A percentile compares a stretch with the other conserved stretches of the same genome.
Evolutionary conservation across 2,797 vertebrate genomes (phyloP).

Genomic region (Phataginus tetradactyla): DNA sequence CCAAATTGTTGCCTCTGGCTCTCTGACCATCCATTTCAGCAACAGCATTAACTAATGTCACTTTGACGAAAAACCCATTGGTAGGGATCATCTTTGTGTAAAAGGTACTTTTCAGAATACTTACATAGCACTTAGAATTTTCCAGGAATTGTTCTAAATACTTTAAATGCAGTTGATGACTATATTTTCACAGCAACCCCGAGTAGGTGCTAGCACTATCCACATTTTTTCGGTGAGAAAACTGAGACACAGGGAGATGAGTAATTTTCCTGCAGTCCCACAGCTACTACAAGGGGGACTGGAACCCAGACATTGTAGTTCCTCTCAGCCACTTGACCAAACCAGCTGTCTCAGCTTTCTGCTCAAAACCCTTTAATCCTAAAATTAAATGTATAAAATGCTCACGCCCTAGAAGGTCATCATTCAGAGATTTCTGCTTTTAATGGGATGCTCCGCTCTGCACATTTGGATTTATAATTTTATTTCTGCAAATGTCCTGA

Average conservation of each 20-base stretch:
- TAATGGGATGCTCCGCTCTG: conserved; percentile 3
- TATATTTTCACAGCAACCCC: neutral
- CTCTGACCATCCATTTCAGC: neutral
- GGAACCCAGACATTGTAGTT: neutral
- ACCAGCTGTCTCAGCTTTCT: neutral
- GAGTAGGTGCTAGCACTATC: neutral
- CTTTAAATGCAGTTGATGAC: neutral
- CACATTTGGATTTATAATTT: conserved; percentile 14
- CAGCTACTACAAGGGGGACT: neutral
- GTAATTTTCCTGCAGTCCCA: neutral
- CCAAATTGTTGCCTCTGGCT: neutral
- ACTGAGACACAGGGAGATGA: neutral
- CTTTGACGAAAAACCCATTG: neutral
- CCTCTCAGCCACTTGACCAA: neutral
- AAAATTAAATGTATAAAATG: conserved; percentile 9
- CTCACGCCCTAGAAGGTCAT: neutral
- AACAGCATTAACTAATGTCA: neutral
- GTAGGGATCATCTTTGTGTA: neutral
- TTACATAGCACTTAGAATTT: neutral
- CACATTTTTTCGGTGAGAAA: neutral
- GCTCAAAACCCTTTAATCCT: neutral
- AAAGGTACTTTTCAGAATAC: neutral
- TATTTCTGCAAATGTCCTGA: neutral
- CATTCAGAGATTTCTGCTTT: neutral
- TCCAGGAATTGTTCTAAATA: conserved; percentile 7